These are phyloP conservation scores for Ascidia mentula DNA, from an alignment of 23 tunicate genomes.

Conservation along the genomic window DNA sequence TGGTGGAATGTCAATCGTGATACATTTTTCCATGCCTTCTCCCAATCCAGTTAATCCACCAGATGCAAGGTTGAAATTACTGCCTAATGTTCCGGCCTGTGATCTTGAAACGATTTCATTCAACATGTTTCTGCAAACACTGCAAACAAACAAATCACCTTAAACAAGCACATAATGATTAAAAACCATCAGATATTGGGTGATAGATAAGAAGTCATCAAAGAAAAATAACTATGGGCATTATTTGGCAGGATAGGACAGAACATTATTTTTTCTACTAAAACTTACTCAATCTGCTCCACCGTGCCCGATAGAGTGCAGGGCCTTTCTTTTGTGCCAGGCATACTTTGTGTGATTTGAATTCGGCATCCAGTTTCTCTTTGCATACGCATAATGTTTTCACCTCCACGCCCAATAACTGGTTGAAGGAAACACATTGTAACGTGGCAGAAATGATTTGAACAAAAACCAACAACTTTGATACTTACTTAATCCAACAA, in stretches of 20 bases:
- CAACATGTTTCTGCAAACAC: slow-evolving; percentile 68
- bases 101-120: slow-evolving; percentile 64
- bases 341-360: slow-evolving; percentile 86
- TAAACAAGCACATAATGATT: too few relatives aligned
- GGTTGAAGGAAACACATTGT: neutral
- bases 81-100: slow-evolving; percentile 54
- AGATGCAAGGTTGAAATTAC: slow-evolving; percentile 34
- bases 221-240: slow-evolving; percentile 18
- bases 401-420: slow-evolving; percentile 99
- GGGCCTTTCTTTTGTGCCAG: slow-evolving; percentile 86
- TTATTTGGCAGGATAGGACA: slow-evolving; percentile 32
- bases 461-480: too few relatives aligned
- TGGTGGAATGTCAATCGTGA: slow-evolving; percentile 76
- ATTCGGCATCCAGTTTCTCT: slow-evolving; percentile 95
- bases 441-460: too few relatives aligned
- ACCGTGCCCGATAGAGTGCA: slow-evolving; percentile 96
- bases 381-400: slow-evolving; percentile 96
- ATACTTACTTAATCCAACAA: slow-evolving; percentile 90
- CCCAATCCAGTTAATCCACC: slow-evolving; percentile 44
- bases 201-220: slow-evolving; percentile 64
- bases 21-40: slow-evolving; percentile 30
- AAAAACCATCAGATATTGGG: slow-evolving; percentile 68
- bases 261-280: neutral
- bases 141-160: slow-evolving; percentile 7
- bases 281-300: slow-evolving; percentile 92